Evolutionary conservation across 1,140 invertebrate genomes (phyloP), one percentile per base, ranked within the genome.

Genomic region (Drosophila aff.): DNA sequence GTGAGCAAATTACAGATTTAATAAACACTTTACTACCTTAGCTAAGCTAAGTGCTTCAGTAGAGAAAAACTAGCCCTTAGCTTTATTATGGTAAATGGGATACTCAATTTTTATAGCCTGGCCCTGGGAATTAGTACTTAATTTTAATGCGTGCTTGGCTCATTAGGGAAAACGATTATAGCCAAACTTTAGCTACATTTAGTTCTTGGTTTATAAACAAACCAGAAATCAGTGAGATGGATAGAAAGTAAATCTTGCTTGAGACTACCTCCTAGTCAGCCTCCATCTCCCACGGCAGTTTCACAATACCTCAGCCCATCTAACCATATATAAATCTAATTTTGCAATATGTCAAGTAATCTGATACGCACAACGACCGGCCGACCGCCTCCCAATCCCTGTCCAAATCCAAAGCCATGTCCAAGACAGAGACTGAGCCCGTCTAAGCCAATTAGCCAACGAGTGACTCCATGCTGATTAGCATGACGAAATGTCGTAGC

Each of bases 401-500:
- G 46, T 62, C 21, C 41, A 28, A 78, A 63, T 63, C 59, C 55
- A 28, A 58, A 47, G 65, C 36, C 60, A 41, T 26, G 46, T 46
- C 65, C 65, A 53, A 59, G 33, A 52, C 55, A 47, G 76, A n/a
- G 33, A 72, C 21, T 38, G 43, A 58, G 52, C 67, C 67, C 75
- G 71, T 63, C 63, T 79, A 66, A 76, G 80, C 81, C 83, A 87
- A 89, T 84, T 87, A 81, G 77, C 72, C 81, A 78, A 68, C 43
- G 65, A 74, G 63, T 67, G 75, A 71, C 82, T 86, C 49, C 61
- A 86, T 78, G 74, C 84, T 87, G 84, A 87, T 87, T 87, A 87
- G 84, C 85, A 89, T 87, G 84, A 87, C 78, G 81, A 87, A 87
- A 87, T 84, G 84, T 87, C 81, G 85, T 83, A 78, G 80, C 68